Base-by-base conservation (phyloP, 2,113 vertebrate species). In the Urocynchramus pylzowi region DNA sequence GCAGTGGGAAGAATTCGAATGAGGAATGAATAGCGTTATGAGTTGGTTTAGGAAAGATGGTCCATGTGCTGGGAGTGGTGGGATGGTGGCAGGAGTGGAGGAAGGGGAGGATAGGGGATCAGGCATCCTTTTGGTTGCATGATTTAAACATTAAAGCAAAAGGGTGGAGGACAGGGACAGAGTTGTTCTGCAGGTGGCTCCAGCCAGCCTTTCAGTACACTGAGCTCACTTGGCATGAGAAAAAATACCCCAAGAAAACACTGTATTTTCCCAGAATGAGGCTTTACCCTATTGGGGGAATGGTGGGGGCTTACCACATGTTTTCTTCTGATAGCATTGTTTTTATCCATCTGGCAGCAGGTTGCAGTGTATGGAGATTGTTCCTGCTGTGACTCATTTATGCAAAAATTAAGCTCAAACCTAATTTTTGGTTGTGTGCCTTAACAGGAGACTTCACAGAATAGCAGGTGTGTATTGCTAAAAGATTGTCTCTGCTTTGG, bases 311-410 rank as follows among this genome's bases (percentile, higher is more conserved):
- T n/a, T 92, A 16, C 86, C 60, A 44, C 79, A 75, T 93, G 93
- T 87, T 95, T 97, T 95, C 65, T 89, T 95, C 80, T 82, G 92
- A 96, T 96, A 95, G 96, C 86, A 92, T 96, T 96, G 88, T 23
- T 93, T 82, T 84, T 79, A 68, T 90, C 69, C 69, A 52, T 96
- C 88, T 96, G 90, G 92, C 76, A 93, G 79, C 80, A 96, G 90
- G 90, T 94, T 95, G 80, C 69, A 71, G 27, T 21, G 21, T 81
- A 39, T 41, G 69, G 83, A 90, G 80, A 78, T 81, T 73, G 83
- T 45, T 90, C 90, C 83, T 89, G 83, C 92, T 94, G 96, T 92
- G 96, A 87, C 53, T 96, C 57, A 57, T 64, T 92, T 93, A 92
- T 84, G 73, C 53, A 93, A 93, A 96, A 96, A 95, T 93, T 90